These are phyloP conservation scores for Tauraco hartlaubi DNA, from an alignment of 2,797 vertebrate species.

Conservation along the genomic window DNA sequence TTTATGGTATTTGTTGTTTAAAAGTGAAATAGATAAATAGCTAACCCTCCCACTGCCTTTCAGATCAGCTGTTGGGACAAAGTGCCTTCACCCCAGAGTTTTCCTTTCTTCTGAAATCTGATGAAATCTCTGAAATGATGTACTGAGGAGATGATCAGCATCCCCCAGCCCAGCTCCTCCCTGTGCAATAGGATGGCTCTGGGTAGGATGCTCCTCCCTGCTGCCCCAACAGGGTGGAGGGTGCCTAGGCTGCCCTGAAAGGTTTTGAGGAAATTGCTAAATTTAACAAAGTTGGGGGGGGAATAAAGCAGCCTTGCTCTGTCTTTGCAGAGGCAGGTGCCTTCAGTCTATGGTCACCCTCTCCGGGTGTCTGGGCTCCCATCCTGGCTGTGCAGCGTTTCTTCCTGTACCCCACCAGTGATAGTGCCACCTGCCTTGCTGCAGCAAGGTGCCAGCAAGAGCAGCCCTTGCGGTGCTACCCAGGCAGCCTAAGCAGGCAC, in stretches of 20 bases:
- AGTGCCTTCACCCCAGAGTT: not conserved
- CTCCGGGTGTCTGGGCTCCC: not conserved
- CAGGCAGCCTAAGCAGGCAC: not conserved
- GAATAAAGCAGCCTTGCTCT: not conserved
- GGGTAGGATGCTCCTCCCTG: not conserved
- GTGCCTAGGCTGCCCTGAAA: not conserved
- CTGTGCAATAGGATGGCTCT: not conserved
- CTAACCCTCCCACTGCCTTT: not conserved
- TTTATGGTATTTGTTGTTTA: not conserved
- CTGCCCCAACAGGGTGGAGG: not conserved
- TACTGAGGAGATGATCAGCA: not conserved
- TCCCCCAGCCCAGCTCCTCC: accelerated
- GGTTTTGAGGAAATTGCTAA: not conserved
- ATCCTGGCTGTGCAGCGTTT: not conserved
- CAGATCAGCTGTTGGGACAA: not conserved
- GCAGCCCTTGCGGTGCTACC: not conserved
- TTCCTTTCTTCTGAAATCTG: not conserved
- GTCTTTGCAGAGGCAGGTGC: not conserved
- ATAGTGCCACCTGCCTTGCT: not conserved
- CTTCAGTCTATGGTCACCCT: not conserved
- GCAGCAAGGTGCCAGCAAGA: not conserved
- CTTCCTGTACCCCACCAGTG: not conserved
- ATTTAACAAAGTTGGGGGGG: not conserved
- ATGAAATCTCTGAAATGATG: not conserved
- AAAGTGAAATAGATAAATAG: not conserved